These are phyloP conservation scores for Lasiurus cinereus DNA, from an alignment of 2,113 vertebrate species.

Conservation along the genomic window DNA sequence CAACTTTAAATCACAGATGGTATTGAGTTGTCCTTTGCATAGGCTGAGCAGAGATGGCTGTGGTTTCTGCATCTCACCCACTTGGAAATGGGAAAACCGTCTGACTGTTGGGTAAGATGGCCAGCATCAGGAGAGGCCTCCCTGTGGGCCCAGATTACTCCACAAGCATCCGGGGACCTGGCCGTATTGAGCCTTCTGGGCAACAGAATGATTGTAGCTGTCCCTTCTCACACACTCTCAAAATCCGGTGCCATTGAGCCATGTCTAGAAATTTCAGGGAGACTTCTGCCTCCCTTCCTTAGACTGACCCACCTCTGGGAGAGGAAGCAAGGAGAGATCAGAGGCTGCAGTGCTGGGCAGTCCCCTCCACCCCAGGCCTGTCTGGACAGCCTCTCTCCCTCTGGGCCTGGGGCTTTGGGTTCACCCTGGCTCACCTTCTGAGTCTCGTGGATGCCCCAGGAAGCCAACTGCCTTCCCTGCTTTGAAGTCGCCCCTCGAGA, in stretches of 20 bases:
- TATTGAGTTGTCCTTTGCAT: background rate
- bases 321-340: background rate
- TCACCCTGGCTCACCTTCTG: constrained; percentile 16
- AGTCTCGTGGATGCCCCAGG: background rate
- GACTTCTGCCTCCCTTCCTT: background rate
- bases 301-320: background rate
- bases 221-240: background rate
- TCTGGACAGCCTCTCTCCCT: background rate
- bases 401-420: background rate
- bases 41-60: background rate
- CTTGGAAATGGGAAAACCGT: constrained; percentile 36
- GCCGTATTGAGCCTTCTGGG: constrained; percentile 3
- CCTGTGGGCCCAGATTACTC: background rate
- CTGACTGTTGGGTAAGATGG: constrained; percentile 44
- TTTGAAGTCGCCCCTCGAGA: background rate
- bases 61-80: background rate
- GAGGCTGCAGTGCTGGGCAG: background rate
- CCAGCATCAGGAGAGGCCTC: background rate
- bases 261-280: background rate
- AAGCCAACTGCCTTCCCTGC: background rate
- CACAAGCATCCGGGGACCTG: background rate
- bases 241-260: background rate
- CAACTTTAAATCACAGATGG: constrained; percentile 14
- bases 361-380: background rate
- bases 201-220: background rate